Conservation (phyloP, 1,140 invertebrate genomes). For the Diachasmimorpha longicaudata region DNA sequence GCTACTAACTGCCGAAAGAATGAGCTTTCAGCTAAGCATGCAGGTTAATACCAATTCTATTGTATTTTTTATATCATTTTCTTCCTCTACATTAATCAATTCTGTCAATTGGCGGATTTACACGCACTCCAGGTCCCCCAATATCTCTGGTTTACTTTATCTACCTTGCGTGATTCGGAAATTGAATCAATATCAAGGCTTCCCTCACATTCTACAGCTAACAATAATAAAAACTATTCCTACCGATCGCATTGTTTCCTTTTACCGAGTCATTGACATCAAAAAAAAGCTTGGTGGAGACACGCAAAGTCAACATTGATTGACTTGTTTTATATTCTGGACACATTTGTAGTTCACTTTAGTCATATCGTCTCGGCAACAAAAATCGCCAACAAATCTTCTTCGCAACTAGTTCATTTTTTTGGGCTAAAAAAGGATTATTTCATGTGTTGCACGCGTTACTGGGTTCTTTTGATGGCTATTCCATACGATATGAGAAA, state of each 20-base stretch:
- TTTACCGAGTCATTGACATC: not conserved
- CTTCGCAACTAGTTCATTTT: not conserved
- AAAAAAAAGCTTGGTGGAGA: not conserved
- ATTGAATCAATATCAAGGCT: not conserved
- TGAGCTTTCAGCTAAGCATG: slow-evolving; percentile 49
- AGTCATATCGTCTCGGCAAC: not conserved
- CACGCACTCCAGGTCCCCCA: not conserved
- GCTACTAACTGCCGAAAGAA: slow-evolving; percentile 30
- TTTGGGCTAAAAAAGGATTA: not conserved
- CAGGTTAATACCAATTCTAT: slow-evolving; percentile 34
- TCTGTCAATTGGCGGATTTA: slow-evolving; percentile 12
- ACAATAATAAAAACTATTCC: not conserved
- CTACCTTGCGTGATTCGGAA: not conserved
- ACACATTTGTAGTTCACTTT: not conserved
- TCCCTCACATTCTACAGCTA: not conserved
- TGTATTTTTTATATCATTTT: slow-evolving; percentile 34
- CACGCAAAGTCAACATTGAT: not conserved
- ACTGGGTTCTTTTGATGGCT: not conserved
- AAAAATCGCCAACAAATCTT: not conserved
- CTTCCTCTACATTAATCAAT: slow-evolving; percentile 18
- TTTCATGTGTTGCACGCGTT: not conserved
- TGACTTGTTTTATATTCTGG: not conserved
- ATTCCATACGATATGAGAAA: not conserved
- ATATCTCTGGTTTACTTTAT: not conserved
- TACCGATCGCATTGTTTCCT: not conserved